phyloP scores from a whole-genome alignment of 2,888 invertebrate genomes.

The Arctia plantaginis region DNA sequence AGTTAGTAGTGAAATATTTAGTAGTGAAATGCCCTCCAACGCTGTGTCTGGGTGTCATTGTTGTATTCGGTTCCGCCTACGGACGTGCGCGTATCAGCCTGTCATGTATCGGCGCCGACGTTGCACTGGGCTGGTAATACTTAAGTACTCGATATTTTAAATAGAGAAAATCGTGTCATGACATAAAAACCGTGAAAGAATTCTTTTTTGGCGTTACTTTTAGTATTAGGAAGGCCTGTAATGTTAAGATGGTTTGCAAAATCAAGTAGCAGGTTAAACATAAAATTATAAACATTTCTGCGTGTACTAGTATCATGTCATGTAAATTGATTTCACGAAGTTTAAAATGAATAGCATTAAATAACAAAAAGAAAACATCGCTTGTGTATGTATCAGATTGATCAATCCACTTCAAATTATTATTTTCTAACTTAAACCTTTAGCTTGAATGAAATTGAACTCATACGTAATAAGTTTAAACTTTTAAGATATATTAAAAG shows the following conservation, averaged over 20 bases:
- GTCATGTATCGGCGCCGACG: constrained; percentile 64
- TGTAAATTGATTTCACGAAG: too few species aligned
- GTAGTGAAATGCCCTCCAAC: constrained; percentile 15
- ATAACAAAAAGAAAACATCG: too few species aligned
- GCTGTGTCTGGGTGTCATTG: constrained; percentile 47
- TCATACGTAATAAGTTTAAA: too few species aligned
- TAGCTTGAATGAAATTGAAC: neutral
- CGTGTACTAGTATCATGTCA: too few species aligned
- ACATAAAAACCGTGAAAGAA: too few species aligned
- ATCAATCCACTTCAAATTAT: too few species aligned
- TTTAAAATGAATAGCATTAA: too few species aligned
- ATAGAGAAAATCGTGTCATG: neutral
- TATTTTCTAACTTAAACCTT: neutral
- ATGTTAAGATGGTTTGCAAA: neutral
- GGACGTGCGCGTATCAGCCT: constrained; percentile 56
- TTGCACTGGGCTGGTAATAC: constrained; percentile 22
- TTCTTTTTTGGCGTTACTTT: neutral
- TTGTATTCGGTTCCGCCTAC: constrained; percentile 32
- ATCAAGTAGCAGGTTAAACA: neutral
- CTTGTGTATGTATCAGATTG: too few species aligned
- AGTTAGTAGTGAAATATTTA: neutral
- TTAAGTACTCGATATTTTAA: constrained; percentile 7
- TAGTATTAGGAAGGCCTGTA: neutral
- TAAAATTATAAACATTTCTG: neutral
- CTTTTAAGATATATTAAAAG: too few species aligned